phyloP scores from a whole-genome alignment of 2,888 invertebrate genomes.

The Tinea trinotella region DNA sequence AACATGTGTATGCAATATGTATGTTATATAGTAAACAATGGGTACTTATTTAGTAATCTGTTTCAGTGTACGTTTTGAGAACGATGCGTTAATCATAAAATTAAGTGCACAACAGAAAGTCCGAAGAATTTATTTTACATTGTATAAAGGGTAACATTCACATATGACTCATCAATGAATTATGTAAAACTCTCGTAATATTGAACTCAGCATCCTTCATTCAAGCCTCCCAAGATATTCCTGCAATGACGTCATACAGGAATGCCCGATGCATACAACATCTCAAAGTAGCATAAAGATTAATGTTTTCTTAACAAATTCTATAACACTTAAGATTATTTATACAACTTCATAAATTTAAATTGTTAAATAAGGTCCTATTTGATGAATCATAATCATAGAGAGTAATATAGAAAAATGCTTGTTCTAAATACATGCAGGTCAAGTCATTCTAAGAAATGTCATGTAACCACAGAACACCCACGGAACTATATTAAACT shows the following conservation, averaged over 20 bases:
- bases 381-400: too few species aligned
- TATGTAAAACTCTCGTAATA: constrained; percentile 5
- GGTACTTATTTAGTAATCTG: background rate
- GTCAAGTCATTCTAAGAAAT: background rate
- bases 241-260: constrained; percentile 7
- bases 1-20: background rate
- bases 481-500: background rate
- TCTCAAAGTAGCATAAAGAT: background rate
- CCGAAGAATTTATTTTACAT: background rate
- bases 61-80: too few species aligned
- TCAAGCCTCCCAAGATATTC: background rate
- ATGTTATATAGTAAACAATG: background rate
- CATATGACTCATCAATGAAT: background rate
- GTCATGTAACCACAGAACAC: background rate
- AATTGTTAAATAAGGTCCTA: too few species aligned
- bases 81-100: background rate
- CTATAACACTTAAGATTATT: too few species aligned
- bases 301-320: background rate
- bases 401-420: too few species aligned
- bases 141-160: background rate
- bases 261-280: background rate
- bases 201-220: constrained; percentile 4
- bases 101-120: background rate
- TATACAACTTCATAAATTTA: too few species aligned
- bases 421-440: too few species aligned